phyloP scores from a whole-genome alignment of 2,797 vertebrate species.

The Arremon aurantiirostris region DNA sequence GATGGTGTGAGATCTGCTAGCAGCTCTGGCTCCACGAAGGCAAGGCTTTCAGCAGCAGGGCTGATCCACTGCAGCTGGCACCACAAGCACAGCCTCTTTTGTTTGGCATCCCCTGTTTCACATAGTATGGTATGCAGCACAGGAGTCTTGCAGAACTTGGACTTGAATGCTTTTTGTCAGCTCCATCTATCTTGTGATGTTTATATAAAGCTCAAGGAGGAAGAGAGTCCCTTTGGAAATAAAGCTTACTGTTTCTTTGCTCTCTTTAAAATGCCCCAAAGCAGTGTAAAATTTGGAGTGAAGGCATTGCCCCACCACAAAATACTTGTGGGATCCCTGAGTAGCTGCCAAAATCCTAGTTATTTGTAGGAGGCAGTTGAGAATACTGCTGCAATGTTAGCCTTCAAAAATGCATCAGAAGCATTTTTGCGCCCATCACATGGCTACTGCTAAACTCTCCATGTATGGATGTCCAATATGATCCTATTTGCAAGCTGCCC shows the following conservation, averaged over 20 bases:
- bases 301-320: not conserved
- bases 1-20: not conserved
- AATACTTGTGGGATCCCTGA: constrained; percentile 36
- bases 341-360: not conserved
- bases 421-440: not conserved
- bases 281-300: not conserved
- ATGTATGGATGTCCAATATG: not conserved
- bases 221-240: constrained; percentile 7
- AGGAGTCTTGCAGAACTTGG: not conserved
- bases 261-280: not conserved
- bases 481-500: not conserved
- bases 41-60: not conserved
- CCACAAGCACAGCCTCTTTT: not conserved
- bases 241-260: not conserved
- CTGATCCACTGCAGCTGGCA: not conserved
- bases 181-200: not conserved
- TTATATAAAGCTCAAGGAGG: not conserved
- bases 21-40: not conserved
- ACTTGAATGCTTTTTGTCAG: not conserved
- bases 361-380: constrained; percentile 1
- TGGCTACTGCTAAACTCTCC: not conserved
- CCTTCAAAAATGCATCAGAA: constrained; percentile 37
- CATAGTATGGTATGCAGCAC: rapidly evolving
- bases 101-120: not conserved
- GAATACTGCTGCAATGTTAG: constrained; percentile 10